Evolutionary conservation across 1,140 invertebrate genomes (phyloP).

Genomic region (Drosophila triauraria): DNA sequence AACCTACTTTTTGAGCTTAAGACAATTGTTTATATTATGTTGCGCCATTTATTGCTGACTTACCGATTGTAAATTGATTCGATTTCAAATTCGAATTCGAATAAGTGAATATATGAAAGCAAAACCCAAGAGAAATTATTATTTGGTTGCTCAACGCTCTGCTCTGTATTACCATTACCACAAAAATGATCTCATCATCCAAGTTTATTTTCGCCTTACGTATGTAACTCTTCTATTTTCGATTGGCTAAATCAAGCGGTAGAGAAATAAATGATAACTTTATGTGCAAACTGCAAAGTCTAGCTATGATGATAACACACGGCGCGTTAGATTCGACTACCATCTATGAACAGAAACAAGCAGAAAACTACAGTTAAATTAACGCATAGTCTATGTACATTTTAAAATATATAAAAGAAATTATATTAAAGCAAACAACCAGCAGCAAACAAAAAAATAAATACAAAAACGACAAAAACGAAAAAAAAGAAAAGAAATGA

Average conservation of each 20-base stretch:
- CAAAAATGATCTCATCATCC: constrained; percentile 85
- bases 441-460: constrained; percentile 29
- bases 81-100: constrained; percentile 9
- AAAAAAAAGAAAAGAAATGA: constrained; percentile 27
- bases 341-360: constrained; percentile 72
- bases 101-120: constrained; percentile 7
- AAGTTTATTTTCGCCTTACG: constrained; percentile 84
- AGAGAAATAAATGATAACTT: constrained; percentile 41
- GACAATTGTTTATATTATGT: constrained; percentile 37
- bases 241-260: constrained; percentile 51
- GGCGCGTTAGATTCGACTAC: constrained; percentile 68
- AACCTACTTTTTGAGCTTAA: constrained; percentile 38
- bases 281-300: constrained; percentile 25
- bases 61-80: constrained; percentile 42
- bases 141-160: constrained; percentile 66
- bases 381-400: constrained; percentile 80
- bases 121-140: constrained; percentile 22
- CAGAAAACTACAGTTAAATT: constrained; percentile 69
- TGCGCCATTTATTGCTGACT: constrained; percentile 75
- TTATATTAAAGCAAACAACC: constrained; percentile 68
- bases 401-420: constrained; percentile 76
- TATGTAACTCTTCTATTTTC: constrained; percentile 58
- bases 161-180: constrained; percentile 63
- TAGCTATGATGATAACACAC: constrained; percentile 56
- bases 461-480: constrained; percentile 15